These are phyloP conservation scores for Drosophila trichaetosa DNA, from an alignment of 2,888 invertebrate species.

Conservation along the genomic window DNA sequence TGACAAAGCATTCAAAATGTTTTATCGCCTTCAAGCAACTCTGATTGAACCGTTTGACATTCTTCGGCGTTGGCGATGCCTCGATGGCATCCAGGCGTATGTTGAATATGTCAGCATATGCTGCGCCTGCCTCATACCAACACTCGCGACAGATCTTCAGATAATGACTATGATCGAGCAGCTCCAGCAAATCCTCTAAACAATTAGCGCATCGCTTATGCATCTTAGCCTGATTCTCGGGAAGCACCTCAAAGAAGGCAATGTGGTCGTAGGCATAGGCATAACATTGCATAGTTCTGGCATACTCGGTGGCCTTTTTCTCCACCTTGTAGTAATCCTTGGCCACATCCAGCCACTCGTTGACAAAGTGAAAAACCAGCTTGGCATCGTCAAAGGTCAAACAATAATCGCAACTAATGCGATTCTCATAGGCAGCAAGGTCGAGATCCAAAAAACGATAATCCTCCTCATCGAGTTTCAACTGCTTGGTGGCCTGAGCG, in stretches of 20 bases:
- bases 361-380: slow-evolving; percentile 91
- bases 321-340: slow-evolving; percentile 94
- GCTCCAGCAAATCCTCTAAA: slow-evolving; percentile 91
- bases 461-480: slow-evolving; percentile 58
- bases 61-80: slow-evolving; percentile 87
- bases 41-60: slow-evolving; percentile 91
- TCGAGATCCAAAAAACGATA: slow-evolving; percentile 85
- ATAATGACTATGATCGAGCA: slow-evolving; percentile 95
- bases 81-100: slow-evolving; percentile 90
- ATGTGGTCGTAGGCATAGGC: slow-evolving; percentile 91
- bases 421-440: slow-evolving; percentile 87
- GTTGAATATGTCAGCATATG: slow-evolving; percentile 92
- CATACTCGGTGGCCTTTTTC: slow-evolving; percentile 93
- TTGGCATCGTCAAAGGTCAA: slow-evolving; percentile 93
- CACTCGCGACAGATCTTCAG: slow-evolving; percentile 91
- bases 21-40: slow-evolving; percentile 90
- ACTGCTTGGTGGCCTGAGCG: slow-evolving; percentile 45
- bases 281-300: slow-evolving; percentile 92
- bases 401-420: slow-evolving; percentile 89
- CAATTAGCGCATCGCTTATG: slow-evolving; percentile 94
- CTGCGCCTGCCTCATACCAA: slow-evolving; percentile 94
- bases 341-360: slow-evolving; percentile 92
- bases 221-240: slow-evolving; percentile 94
- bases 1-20: slow-evolving; percentile 90
- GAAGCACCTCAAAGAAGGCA: slow-evolving; percentile 94